Percentiles rank a stretch among this genome's conserved stretches.
Evolutionary conservation across 2,113 vertebrate species (phyloP).

Genomic region (Nettapus auritus): DNA sequence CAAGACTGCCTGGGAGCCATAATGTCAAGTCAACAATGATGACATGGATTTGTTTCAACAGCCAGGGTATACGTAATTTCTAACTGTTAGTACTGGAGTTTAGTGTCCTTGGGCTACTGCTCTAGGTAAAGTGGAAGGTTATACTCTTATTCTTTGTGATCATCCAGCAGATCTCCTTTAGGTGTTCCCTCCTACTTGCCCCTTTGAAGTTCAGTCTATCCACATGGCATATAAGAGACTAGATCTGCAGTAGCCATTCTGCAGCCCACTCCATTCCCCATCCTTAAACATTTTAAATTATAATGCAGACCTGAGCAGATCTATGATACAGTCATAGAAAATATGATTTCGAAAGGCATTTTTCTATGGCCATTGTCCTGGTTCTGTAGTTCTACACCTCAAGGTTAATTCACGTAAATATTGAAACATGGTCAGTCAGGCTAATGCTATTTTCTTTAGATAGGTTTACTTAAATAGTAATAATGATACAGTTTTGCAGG

Average conservation of each 20-base stretch:
- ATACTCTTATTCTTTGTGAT: neutral
- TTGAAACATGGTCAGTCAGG: neutral
- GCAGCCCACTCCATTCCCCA: neutral
- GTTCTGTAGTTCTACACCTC: neutral
- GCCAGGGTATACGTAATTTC: neutral
- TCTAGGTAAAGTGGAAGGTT: neutral
- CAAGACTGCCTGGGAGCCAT: neutral
- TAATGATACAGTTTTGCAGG: neutral
- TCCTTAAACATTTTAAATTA: neutral
- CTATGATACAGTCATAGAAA: neutral
- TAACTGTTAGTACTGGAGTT: neutral
- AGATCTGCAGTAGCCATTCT: neutral
- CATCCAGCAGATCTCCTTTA: neutral
- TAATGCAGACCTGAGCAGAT: neutral
- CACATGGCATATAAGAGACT: neutral
- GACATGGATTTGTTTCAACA: neutral
- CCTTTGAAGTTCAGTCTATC: neutral
- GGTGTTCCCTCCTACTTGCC: neutral
- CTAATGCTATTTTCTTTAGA: neutral
- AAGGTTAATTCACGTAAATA: neutral
- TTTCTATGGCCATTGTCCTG: neutral
- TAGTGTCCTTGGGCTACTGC: neutral
- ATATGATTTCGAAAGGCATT: neutral
- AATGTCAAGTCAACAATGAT: neutral
- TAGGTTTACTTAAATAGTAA: neutral